Evolutionary conservation across 2,113 vertebrate species (phyloP), one percentile per base, ranked within the genome.

Genomic region (Chaetorhynchus papuensis): DNA sequence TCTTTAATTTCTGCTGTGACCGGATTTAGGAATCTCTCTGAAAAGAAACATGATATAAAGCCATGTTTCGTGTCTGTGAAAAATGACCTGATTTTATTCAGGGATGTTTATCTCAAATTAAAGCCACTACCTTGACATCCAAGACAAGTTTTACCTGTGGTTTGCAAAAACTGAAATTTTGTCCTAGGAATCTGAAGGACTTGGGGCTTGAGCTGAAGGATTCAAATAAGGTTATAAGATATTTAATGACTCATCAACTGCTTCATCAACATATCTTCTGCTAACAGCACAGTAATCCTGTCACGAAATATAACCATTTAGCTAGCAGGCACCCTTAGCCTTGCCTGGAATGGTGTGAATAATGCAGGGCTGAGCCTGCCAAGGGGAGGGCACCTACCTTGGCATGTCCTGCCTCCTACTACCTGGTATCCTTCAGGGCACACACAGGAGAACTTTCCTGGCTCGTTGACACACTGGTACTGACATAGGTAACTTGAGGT

Each of bases 391-490:
- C 59, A 75, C 97, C 96, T 98, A 99, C 99, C 99, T 97, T 99
- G 99, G 96, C 99, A 99, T 53, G 98, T 98, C 96, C 99, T 98
- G 93, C 98, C 98, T 96, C 98, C 98, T 47, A 99, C 98, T 79
- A 99, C 98, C 91, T 99, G 98, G 96, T 99, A 99, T 89, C 99
- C 99, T 44, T 99, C 98, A 13, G 99, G 99, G 90, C 99, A 99
- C 92, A 98, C 97, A 11, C 99, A 99, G 2, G 98, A 98, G 96
- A 99, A 99, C 92, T 98, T 98, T 50, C 99, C 99, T 68, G 99
- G 99, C 92, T 97, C 98, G 35, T 99, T 99, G 66, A 99, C 98
- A 96, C 99, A 99, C 60, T 99, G 99, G 91, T 98, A 99, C 74
- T 99, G 99, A 93, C 99, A 99, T 78, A 99, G 85, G 75, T 99